Evolutionary conservation across 2,797 vertebrate species (phyloP), one percentile per base, ranked within the genome.

Genomic region (Morelia viridis): DNA sequence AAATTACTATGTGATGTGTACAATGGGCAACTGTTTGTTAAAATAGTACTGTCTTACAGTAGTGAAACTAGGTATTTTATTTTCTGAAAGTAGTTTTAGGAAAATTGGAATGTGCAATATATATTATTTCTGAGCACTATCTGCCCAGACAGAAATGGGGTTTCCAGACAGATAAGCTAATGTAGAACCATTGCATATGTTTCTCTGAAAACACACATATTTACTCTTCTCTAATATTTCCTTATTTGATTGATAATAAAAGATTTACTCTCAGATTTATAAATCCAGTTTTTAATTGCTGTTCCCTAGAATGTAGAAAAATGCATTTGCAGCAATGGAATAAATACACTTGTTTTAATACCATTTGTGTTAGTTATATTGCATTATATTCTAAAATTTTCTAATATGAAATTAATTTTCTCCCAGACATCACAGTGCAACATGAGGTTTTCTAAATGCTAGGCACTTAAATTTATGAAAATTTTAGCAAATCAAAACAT

Each of bases 361-460:
- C 61, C 56, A 50, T 53, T 87, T 71, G n/a, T 85, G 96, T 95
- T 96, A 97, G 93, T 94, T 96, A 26, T 94, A 93, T 91, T 96
- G 93, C 4, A 17, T 94, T 96, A 83, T 9, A 94, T 96, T 94
- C 93, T 93, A 95, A 50, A 95, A 31, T 85, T 94, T 91, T 92
- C 93, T 93, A 95, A 95, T 68, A 68, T 95, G 96, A 96, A 96
- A 97, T 90, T 88, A 94, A 95, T 94, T 96, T 94, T 95, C 35
- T 28, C n/a, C 89, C 92, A 96, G 96, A 92, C 93, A 95, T 96
- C 96, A 95, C 92, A 96, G 94, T 97, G 94, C 92, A 97, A 96
- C 95, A 11, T 11, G 19, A 24, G 24, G 41, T 46, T 46, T 46
- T 9, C 1, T 80, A 80, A 80, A 83, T 95, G 93, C 85, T 95